Evolutionary conservation across 1,140 invertebrate species (phyloP).

Genomic region (Linepithema humile): DNA sequence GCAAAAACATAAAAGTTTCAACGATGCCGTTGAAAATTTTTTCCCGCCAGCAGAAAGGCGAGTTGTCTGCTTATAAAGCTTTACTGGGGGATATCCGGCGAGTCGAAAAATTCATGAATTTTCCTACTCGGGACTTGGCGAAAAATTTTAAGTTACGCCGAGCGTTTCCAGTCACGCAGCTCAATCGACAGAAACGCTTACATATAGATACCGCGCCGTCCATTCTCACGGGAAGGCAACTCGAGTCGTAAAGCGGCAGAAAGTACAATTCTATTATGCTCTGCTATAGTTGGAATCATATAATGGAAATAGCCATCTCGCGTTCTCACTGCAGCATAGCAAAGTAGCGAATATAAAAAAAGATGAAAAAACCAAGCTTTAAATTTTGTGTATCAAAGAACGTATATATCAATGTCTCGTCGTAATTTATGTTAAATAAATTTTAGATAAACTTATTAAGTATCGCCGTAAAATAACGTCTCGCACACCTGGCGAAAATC

Average conservation of each 20-base stretch:
- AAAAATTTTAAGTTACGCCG: conserved; percentile 39
- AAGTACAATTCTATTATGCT: conserved; percentile 52
- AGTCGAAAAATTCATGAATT: conserved; percentile 23
- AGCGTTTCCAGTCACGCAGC: conserved; percentile 42
- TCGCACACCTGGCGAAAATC: no score
- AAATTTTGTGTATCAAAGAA: neutral
- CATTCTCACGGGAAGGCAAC: conserved; percentile 12
- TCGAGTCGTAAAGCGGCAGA: conserved; percentile 34
- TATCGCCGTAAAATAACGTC: neutral
- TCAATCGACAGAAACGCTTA: conserved; percentile 36
- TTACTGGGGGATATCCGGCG: conserved; percentile 30
- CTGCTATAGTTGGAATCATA: neutral
- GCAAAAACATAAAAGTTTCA: neutral
- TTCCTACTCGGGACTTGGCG: neutral
- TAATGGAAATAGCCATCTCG: conserved; percentile 33
- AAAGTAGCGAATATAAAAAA: neutral
- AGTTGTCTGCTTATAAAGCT: conserved; percentile 3
- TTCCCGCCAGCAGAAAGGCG: neutral
- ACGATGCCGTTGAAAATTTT: neutral
- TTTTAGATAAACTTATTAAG: neutral
- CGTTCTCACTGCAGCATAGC: neutral
- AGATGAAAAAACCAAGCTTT: neutral
- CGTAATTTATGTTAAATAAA: neutral
- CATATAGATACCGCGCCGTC: conserved; percentile 7
- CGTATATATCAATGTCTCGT: neutral